Base-by-base conservation (phyloP, 1,140 invertebrate species). In the Drepana arcuata region DNA sequence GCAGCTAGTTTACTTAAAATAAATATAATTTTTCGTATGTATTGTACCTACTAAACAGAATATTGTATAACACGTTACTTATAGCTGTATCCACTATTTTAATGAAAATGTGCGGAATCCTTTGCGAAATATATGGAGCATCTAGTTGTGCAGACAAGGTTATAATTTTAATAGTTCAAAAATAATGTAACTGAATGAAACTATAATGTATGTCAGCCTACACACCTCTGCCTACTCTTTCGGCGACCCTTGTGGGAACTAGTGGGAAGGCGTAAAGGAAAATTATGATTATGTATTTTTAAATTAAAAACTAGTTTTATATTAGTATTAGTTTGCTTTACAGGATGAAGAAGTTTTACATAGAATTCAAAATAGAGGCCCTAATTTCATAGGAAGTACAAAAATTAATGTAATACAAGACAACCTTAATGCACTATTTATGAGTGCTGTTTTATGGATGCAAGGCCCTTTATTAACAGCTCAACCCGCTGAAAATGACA, bases 391-490 rank as follows among this genome's bases (percentile, higher is more conserved):
- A 12, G 26, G 57, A 35, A 33, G 14, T 2, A 31, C 33, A n/a
- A 30, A 53, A 39, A 15, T 64, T 6, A 15, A 24, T 23, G 7
- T 50, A 18, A 4, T 53, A 54, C 31, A 15, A 52, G 10, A 35
- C 27, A 34, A 51, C 34, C 18, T 43, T 16, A 58, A 31, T 2
- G 25, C 69, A 12, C 33, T 24, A 75, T 80, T 28, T 63, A 37
- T 61, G 78, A 68, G 4, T n/a, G 41, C 65, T 24, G 78, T 82
- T 7, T 37, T 84, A 16, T 83, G 80, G 80, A 83, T 72, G 66
- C 83, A 84, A 50, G 83, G 83, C 10, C 23, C 33, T 2, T 7
- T 50, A n/a, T 41, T 66, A 3, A 49, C 49, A 6, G 23, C 32
- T 31, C 83, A 84, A 50, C 83, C 83, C 9, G 16, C 79, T 15